These are phyloP conservation scores for Blastomussa wellsi DNA, from an alignment of 92 coral and sea anemone species.

Conservation along the genomic window DNA sequence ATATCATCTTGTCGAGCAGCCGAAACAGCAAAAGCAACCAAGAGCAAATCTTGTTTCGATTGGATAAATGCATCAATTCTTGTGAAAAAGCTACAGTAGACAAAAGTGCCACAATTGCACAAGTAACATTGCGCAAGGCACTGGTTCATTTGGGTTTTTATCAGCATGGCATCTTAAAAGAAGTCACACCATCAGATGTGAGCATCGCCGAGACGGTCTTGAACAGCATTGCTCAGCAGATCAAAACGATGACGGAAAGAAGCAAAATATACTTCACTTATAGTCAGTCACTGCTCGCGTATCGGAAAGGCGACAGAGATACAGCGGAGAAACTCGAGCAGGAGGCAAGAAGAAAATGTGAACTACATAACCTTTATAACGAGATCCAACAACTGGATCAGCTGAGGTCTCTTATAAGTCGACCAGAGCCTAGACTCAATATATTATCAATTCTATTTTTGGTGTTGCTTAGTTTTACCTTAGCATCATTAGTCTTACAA, in stretches of 20 bases:
- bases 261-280: constrained; percentile 31
- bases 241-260: constrained; percentile 21
- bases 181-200: constrained; percentile 32
- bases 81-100: constrained; percentile 40
- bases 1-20: constrained; percentile 29
- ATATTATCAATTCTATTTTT: not conserved
- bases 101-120: constrained; percentile 29
- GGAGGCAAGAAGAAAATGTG: constrained; percentile 38
- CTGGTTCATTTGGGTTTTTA: constrained; percentile 47
- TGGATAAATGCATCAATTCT: constrained; percentile 25
- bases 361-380: not conserved
- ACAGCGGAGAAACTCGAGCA: constrained; percentile 46
- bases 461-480: not conserved
- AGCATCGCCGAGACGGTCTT: constrained; percentile 37
- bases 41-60: constrained; percentile 1
- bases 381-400: constrained; percentile 49
- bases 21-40: constrained; percentile 22
- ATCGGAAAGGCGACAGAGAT: constrained; percentile 30
- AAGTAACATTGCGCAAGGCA: constrained; percentile 44
- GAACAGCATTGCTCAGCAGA: constrained; percentile 8
- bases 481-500: not conserved
- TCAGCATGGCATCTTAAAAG: constrained; percentile 56
- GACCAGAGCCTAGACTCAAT: not conserved
- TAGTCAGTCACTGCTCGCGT: constrained; percentile 43
- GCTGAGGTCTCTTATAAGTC: constrained; percentile 31